Evolutionary conservation across 92 coral and sea anemone genomes (phyloP), one percentile per base, ranked within the genome.

Genomic region (Heteractis magnifica): DNA sequence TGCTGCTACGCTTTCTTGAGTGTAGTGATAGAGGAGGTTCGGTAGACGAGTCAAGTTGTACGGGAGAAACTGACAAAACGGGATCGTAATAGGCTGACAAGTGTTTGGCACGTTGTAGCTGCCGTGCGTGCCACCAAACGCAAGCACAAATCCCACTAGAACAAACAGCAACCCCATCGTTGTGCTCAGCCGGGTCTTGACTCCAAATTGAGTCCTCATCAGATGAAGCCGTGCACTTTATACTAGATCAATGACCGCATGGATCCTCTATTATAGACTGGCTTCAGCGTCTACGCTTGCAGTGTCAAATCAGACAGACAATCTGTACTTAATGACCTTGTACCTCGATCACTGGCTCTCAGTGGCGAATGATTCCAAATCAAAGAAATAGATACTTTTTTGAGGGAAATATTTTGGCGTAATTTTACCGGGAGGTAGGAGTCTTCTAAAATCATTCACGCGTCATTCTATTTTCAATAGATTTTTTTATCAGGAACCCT

Each of bases 21-120:
- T 71, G 14, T 71, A 49, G 71, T 94, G 94, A 8, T 84, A 81
- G 23, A 88, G 78, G 9, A 83, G 81, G 77, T 95, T 95, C 21
- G 98, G 95, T 65, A 93, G 86, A 56, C 89, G 82, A 13, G 98
- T 95, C 85, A 80, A 77, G 85, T 95, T 91, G 88, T 95, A 95
- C 13, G 97, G 95, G 79, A 91, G 83, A 48, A 82, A 71, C 21
- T 71, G 71, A 84, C 98, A 95, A 55, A 88, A 79, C 6, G 97
- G 90, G 18, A 91, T 75, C 65, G 78, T 86, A 56, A 95, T 87
- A 15, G 79, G 81, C 78, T 93, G 92, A 83, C 98, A 94, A 13
- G 79, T 72, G 51, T 49, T 58, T 12, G 82, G 79, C n/a, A 70
- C 85, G 19, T 79, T 41, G 41, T 76, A 74, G 6, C 16, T 21